Base-by-base conservation (phyloP, 2,797 vertebrate genomes). In the Brachyalestes nurse region DNA sequence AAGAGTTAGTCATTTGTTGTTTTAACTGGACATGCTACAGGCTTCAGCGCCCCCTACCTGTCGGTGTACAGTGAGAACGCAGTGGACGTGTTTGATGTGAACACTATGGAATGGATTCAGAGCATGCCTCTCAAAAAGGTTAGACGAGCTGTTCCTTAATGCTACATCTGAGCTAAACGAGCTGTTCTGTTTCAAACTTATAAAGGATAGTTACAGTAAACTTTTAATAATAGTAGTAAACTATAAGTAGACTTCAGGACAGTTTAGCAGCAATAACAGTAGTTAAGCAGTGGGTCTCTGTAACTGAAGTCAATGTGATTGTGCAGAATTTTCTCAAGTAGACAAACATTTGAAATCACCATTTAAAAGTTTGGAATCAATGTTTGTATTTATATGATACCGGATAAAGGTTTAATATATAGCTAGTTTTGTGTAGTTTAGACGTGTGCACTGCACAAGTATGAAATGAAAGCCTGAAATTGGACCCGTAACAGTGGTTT, bases 21-120 rank as follows among this genome's bases (percentile, higher is more conserved):
- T 19, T n/a, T 17, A 17, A 2, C 62, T 40, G 7, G 58, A 69
- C 62, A n/a, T 51, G 40, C 38, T 86, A 40, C 86, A 99, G 98
- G 97, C 93, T 99, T 99, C 93, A 99, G 95, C 85, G 97, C 98
- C 83, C 98, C 98, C 61, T 99, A 98, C 93, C 95, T 99, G 91
- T 99, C 97, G 0, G 96, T 99, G 88, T 99, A 99, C 85, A 99
- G 97, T 88, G 97, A 99, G 91, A 99, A 97, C 51, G 96, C 97
- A 0, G 94, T 99, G n/a, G 98, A 99, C 83, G 92, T 99, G 85
- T 99, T 98, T 0, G 97, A 99, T 0, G 96, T 99, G 86, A 99
- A 99, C 92, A 98, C 97, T 72, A 99, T 99, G 97, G 98, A 99
- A 85, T 99, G 98, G 98, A 99, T 99, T 84, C 98, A 99, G 89